These are phyloP conservation scores for Drosophila affinis DNA, from an alignment of 2,888 invertebrate species.

Conservation along the genomic window DNA sequence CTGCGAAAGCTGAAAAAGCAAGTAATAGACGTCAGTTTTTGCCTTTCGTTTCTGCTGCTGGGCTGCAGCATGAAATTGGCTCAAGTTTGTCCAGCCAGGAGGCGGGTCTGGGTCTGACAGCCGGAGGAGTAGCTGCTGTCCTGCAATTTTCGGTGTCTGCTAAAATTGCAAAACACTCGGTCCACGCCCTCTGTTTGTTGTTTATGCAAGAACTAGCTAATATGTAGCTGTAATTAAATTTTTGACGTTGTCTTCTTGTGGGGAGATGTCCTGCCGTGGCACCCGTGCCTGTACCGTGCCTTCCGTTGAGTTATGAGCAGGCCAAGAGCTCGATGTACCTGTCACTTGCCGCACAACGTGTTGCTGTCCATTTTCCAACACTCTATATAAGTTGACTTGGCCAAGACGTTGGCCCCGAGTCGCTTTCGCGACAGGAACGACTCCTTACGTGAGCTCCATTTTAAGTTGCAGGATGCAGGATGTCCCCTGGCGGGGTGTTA, in stretches of 20 bases:
- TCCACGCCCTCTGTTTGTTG: slow-evolving; percentile 37
- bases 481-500: slow-evolving; percentile 13
- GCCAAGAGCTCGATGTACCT: slow-evolving; percentile 47
- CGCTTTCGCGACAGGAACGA: slow-evolving; percentile 21
- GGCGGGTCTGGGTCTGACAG: slow-evolving; percentile 48
- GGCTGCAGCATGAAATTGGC: slow-evolving; percentile 63
- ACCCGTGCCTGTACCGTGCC: neutral
- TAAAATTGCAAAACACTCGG: slow-evolving; percentile 59
- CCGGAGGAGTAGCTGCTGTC: slow-evolving; percentile 29
- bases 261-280: neutral
- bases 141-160: slow-evolving; percentile 59
- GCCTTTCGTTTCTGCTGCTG: slow-evolving; percentile 36
- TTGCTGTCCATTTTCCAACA: slow-evolving; percentile 20
- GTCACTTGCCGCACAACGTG: slow-evolving; percentile 26
- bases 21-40: slow-evolving; percentile 74
- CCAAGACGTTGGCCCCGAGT: slow-evolving; percentile 18
- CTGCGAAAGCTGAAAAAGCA: slow-evolving; percentile 31
- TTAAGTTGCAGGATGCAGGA: slow-evolving; percentile 9
- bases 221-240: slow-evolving; percentile 77
- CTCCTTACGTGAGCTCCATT: slow-evolving; percentile 30
- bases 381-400: slow-evolving; percentile 56
- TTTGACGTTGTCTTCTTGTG: slow-evolving; percentile 40
- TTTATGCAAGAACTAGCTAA: slow-evolving; percentile 65
- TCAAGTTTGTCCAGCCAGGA: slow-evolving; percentile 65
- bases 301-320: slow-evolving; percentile 32